These are phyloP conservation scores for Paralichthys olivaceus DNA, from an alignment of 2,113 vertebrate genomes.

Conservation along the genomic window DNA sequence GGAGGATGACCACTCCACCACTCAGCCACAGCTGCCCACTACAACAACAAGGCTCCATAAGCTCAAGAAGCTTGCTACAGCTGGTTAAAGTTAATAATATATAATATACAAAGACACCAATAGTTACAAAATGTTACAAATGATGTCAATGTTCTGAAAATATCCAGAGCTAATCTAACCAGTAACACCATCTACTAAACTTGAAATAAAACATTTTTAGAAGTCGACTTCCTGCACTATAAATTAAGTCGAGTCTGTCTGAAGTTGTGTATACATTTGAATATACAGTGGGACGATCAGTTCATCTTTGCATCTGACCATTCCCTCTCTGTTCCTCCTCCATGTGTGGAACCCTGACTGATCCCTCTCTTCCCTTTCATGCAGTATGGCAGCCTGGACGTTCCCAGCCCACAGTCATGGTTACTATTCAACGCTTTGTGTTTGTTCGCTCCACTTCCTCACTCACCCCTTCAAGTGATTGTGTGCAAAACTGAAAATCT, in stretches of 20 bases:
- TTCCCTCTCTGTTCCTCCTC: slow-evolving; percentile 9
- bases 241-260: background rate
- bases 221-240: background rate
- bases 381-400: slow-evolving; percentile 65
- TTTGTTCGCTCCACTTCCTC: slow-evolving; percentile 76
- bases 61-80: no score
- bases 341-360: slow-evolving; percentile 44
- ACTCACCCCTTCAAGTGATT: slow-evolving; percentile 55
- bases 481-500: slow-evolving; percentile 63
- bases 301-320: background rate
- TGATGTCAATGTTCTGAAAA: background rate
- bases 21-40: no score
- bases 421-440: slow-evolving; percentile 78
- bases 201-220: background rate
- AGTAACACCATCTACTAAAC: no score
- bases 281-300: slow-evolving; percentile 2
- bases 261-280: background rate
- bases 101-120: no score
- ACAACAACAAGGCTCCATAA: no score
- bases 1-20: no score
- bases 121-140: background rate
- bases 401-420: slow-evolving; percentile 80
- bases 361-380: slow-evolving; percentile 52
- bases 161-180: no score
- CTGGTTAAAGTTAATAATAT: no score